phyloP scores from a whole-genome alignment of 2,888 invertebrate genomes.

The Meiosimyza platycephala region DNA sequence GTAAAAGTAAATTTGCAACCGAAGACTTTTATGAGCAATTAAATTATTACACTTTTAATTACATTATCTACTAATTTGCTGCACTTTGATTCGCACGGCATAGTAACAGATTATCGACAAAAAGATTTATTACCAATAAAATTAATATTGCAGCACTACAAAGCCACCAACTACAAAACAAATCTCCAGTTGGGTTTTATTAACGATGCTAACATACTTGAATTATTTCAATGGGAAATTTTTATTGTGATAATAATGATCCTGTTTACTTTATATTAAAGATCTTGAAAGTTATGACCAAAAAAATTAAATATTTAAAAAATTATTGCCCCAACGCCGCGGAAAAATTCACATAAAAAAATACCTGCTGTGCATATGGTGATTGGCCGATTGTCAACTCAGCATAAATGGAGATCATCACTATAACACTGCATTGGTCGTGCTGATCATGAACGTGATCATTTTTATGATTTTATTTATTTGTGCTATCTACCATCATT shows the following conservation, averaged over 20 bases:
- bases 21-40: neutral
- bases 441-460: constrained; percentile 15
- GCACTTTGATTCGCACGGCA: neutral
- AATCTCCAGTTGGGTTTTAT: neutral
- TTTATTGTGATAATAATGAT: neutral
- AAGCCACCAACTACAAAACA: neutral
- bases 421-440: neutral
- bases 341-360: too few species aligned
- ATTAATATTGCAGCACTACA: neutral
- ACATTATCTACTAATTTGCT: neutral
- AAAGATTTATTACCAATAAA: too few species aligned
- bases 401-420: neutral
- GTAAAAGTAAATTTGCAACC: too few species aligned
- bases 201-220: too few species aligned
- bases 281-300: neutral
- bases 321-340: neutral
- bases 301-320: neutral
- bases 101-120: too few species aligned
- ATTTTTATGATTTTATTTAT: neutral
- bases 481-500: neutral
- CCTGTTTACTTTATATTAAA: constrained; percentile 18
- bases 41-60: neutral
- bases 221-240: too few species aligned
- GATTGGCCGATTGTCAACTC: too few species aligned
- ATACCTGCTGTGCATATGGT: too few species aligned